Percentiles rank a stretch among this genome's conserved stretches.
Conservation (phyloP, 92 coral and sea anemone genomes). For the Siderastrea radians region DNA sequence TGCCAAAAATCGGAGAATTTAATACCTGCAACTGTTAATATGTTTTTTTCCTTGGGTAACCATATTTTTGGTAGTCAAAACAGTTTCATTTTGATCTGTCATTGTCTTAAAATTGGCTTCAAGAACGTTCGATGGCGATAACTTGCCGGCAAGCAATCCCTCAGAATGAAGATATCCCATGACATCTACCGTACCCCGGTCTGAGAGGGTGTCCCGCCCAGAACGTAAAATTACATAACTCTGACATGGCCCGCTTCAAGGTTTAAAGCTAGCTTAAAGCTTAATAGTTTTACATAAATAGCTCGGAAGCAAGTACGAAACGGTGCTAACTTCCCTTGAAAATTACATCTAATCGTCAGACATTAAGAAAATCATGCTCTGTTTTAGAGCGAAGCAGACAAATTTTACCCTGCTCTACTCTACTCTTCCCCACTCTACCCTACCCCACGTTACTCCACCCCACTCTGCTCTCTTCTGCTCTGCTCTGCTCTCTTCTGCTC, state of each 20-base stretch:
- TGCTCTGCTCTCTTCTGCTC: constrained; percentile 28
- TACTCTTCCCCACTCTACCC: background rate
- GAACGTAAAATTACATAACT: no score
- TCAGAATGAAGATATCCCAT: background rate
- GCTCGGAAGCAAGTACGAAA: no score
- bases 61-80: background rate
- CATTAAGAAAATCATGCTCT: background rate
- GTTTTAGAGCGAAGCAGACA: background rate
- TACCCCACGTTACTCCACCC: background rate
- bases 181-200: background rate
- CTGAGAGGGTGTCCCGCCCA: background rate
- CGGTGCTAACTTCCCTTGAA: no score
- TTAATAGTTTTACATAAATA: no score
- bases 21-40: background rate
- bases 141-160: background rate
- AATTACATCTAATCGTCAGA: background rate
- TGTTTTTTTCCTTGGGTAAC: background rate
- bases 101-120: background rate
- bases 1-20: background rate
- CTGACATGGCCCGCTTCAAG: background rate
- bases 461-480: constrained; percentile 10
- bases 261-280: background rate
- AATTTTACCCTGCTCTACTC: constrained; percentile 20
- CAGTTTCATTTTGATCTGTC: background rate
- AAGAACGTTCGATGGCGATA: background rate